A percentile compares a stretch with the other conserved stretches of the same genome.
phyloP scores from a whole-genome alignment of 2,797 vertebrate species.

The Stomatorhinus walkeri region DNA sequence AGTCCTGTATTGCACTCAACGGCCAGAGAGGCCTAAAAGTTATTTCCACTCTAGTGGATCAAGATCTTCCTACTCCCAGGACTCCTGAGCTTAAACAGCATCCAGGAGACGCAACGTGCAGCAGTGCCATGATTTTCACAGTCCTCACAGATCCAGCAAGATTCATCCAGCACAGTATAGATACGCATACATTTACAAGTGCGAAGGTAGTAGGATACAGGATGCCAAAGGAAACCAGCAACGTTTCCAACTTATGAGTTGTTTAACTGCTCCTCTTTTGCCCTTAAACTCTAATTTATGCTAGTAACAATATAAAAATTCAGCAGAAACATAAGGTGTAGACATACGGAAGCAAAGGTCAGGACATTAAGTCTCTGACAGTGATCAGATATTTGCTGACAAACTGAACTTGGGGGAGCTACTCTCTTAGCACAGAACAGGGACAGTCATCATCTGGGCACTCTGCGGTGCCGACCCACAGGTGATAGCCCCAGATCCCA shows the following conservation, averaged over 20 bases:
- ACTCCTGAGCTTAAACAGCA: neutral
- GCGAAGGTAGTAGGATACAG: neutral
- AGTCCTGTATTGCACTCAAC: neutral
- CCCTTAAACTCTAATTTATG: neutral
- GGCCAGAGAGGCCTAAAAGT: neutral
- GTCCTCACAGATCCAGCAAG: neutral
- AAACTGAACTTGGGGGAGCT: neutral
- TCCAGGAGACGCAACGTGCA: neutral
- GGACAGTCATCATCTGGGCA: neutral
- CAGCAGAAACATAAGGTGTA: neutral
- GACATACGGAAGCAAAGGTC: slow-evolving; percentile 8
- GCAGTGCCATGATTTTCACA: neutral
- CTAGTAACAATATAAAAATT: neutral
- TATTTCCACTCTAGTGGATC: neutral
- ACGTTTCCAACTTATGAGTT: neutral
- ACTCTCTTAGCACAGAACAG: neutral
- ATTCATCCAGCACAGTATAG: neutral
- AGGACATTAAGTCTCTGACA: neutral
- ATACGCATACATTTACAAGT: neutral
- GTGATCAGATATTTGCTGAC: neutral
- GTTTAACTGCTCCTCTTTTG: neutral
- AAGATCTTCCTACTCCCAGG: neutral
- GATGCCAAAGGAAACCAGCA: neutral
- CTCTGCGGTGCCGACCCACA: neutral
- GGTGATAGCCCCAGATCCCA: neutral